Evolutionary conservation across 2,113 vertebrate genomes (phyloP).

Genomic region (Pleuronectes platessa): DNA sequence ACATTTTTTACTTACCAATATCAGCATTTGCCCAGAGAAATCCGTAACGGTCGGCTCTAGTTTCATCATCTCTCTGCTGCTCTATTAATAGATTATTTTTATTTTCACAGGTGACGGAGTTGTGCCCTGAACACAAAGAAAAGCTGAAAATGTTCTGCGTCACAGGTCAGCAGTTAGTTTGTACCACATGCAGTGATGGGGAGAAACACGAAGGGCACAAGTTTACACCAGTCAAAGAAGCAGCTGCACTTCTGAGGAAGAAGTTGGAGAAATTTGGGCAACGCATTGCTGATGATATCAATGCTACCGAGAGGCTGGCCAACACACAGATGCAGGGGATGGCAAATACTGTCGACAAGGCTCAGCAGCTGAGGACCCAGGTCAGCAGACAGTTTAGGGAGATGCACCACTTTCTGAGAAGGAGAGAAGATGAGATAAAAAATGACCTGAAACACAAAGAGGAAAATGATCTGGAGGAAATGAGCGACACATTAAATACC

Average conservation of each 20-base stretch:
- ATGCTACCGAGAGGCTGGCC: not conserved
- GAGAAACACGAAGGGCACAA: conserved; percentile 58
- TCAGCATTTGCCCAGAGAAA: not conserved
- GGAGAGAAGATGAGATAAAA: conserved; percentile 64
- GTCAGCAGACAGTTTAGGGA: conserved; percentile 60
- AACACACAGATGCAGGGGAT: conserved; percentile 50
- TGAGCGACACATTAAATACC: conserved; percentile 10
- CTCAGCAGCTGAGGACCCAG: conserved; percentile 37
- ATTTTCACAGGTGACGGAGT: conserved; percentile 11
- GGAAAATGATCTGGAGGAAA: conserved; percentile 14
- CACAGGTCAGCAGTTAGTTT: conserved; percentile 67
- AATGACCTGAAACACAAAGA: conserved; percentile 35
- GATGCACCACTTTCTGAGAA: conserved; percentile 63
- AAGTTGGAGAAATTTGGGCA: conserved; percentile 29
- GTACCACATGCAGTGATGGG: conserved; percentile 70
- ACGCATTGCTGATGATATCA: conserved; percentile 29
- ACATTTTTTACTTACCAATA: too few relatives aligned
- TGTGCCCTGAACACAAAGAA: conserved; percentile 71
- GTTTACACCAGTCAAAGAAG: conserved; percentile 70
- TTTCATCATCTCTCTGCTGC: not conserved
- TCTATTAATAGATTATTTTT: not conserved
- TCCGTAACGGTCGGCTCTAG: too few relatives aligned
- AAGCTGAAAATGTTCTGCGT: conserved; percentile 72
- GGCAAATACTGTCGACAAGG: conserved; percentile 48
- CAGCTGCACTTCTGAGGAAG: conserved; percentile 38